Percentiles rank a stretch among this genome's conserved stretches.
Evolutionary conservation across 1,140 invertebrate species (phyloP).

Genomic region (Drosophila obscura): DNA sequence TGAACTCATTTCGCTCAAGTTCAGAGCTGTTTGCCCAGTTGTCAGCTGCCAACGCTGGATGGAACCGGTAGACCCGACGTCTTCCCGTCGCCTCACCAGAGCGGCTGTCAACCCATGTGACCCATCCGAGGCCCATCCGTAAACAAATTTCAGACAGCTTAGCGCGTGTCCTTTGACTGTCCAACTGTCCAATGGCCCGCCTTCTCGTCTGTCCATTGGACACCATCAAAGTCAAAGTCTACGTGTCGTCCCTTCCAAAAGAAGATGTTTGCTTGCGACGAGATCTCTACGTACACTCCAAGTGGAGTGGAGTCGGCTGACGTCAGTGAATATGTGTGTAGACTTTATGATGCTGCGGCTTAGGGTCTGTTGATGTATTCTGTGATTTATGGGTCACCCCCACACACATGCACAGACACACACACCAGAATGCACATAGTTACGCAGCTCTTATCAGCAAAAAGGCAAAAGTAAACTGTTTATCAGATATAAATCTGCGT

Average conservation of each 20-base stretch:
- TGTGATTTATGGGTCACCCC: constrained; percentile 59
- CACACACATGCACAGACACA: too few species aligned
- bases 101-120: constrained; percentile 56
- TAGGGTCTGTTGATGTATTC: constrained; percentile 64
- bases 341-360: constrained; percentile 46
- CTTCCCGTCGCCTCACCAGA: constrained; percentile 16
- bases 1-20: constrained; percentile 35
- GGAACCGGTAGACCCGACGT: constrained; percentile 8
- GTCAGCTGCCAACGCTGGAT: constrained; percentile 57
- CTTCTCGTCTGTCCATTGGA: background rate
- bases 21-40: constrained; percentile 56
- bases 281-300: constrained; percentile 27
- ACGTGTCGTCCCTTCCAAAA: background rate
- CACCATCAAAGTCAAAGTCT: constrained; percentile 31
- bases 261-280: background rate
- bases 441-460: constrained; percentile 28
- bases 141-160: constrained; percentile 12
- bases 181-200: constrained; percentile 8
- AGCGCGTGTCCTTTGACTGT: constrained; percentile 56
- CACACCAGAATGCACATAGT: constrained; percentile 9
- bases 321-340: constrained; percentile 49
- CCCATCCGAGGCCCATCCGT: constrained; percentile 17
- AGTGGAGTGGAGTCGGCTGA: constrained; percentile 19
- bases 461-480: constrained; percentile 4
- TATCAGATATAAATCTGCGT: constrained; percentile 40